These are phyloP conservation scores for Lutjanus campechanus DNA, from an alignment of 2,797 vertebrate species.

Conservation along the genomic window DNA sequence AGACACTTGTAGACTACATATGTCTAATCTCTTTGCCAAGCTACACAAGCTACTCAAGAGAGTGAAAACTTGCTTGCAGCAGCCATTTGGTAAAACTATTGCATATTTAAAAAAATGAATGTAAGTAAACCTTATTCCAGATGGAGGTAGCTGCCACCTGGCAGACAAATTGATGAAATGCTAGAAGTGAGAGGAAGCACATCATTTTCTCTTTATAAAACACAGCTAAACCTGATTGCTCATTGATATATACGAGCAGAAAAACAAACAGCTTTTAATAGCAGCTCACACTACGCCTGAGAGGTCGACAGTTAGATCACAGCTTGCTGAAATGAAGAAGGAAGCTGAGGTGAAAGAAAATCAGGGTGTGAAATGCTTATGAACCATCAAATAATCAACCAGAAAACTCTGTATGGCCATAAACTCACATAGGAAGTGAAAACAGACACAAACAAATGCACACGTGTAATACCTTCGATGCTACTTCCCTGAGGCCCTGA, in stretches of 20 bases:
- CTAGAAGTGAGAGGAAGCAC: conserved; percentile 49
- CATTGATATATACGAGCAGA: conserved; percentile 28
- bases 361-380: conserved; percentile 15
- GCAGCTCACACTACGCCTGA: conserved; percentile 6
- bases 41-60: conserved; percentile 79
- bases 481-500: conserved; percentile 61
- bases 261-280: conserved; percentile 26
- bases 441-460: conserved; percentile 46
- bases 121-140: conserved; percentile 75
- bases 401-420: neutral
- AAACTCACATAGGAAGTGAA: conserved; percentile 33
- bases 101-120: conserved; percentile 60
- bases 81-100: conserved; percentile 78
- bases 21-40: conserved; percentile 81
- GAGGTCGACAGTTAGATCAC: conserved; percentile 19
- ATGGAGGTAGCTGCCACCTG: conserved; percentile 76
- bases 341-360: conserved; percentile 13
- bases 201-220: conserved; percentile 42
- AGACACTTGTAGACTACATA: conserved; percentile 80
- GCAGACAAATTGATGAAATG: conserved; percentile 75
- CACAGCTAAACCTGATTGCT: conserved; percentile 29
- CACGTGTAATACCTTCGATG: conserved; percentile 64
- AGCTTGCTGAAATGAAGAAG: conserved; percentile 11
- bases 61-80: conserved; percentile 70
- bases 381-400: conserved; percentile 21